Evolutionary conservation across 2,888 invertebrate species (phyloP).

Genomic region (Dichetophora obliterata): DNA sequence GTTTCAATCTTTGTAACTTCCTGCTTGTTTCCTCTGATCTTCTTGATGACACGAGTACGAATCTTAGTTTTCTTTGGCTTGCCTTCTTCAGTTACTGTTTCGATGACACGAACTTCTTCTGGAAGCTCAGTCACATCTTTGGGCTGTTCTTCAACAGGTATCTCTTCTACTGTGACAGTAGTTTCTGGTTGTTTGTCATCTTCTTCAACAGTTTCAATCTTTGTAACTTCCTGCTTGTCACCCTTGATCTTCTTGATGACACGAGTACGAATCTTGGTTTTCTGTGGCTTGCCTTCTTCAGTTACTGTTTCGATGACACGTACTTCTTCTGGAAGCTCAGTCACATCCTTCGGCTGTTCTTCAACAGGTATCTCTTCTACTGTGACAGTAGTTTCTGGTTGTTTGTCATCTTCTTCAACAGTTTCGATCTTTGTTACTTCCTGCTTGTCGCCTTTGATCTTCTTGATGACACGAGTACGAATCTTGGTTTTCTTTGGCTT

Average conservation of each 20-base stretch:
- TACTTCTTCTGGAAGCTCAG: slow-evolving; percentile 23
- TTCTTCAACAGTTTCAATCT: slow-evolving; percentile 31
- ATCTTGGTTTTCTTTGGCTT: slow-evolving; percentile 60
- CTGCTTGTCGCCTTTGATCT: slow-evolving; percentile 59
- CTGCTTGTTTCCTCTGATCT: slow-evolving; percentile 26
- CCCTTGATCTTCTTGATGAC: slow-evolving; percentile 32
- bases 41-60: slow-evolving; percentile 32
- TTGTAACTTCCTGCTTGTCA: slow-evolving; percentile 30
- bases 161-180: slow-evolving; percentile 27
- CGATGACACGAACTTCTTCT: slow-evolving; percentile 21
- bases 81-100: slow-evolving; percentile 28
- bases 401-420: slow-evolving; percentile 56
- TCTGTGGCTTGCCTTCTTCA: slow-evolving; percentile 28
- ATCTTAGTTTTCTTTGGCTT: slow-evolving; percentile 26
- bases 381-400: slow-evolving; percentile 59
- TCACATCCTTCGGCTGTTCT: slow-evolving; percentile 25
- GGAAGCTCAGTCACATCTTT: slow-evolving; percentile 18
- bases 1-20: slow-evolving; percentile 31
- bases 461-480: slow-evolving; percentile 60
- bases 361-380: slow-evolving; percentile 50
- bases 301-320: slow-evolving; percentile 20
- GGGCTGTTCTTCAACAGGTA: slow-evolving; percentile 22
- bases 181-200: slow-evolving; percentile 29
- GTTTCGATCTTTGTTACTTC: slow-evolving; percentile 62
- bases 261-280: slow-evolving; percentile 26